Percentiles rank a stretch among this genome's conserved stretches.
Evolutionary conservation across 2,797 vertebrate species (phyloP).

Genomic region (Percopsis omiscomaycus): DNA sequence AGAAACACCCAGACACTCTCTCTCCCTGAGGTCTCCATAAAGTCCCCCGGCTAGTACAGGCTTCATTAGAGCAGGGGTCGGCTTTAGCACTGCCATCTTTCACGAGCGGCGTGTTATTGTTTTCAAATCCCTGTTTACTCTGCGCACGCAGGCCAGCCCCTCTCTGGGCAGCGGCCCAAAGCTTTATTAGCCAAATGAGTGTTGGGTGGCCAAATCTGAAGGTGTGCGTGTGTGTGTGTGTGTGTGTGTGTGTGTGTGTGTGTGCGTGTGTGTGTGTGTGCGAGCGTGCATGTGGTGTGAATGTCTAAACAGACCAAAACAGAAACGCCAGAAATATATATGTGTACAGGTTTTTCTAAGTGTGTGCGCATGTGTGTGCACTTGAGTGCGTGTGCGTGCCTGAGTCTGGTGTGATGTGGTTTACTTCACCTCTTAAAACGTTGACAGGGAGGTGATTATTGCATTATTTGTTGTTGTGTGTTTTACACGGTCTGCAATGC

Average conservation of each 20-base stretch:
- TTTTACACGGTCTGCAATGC: constrained; percentile 52
- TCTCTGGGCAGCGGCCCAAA: constrained; percentile 59
- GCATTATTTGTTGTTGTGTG: constrained; percentile 54
- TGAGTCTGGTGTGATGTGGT: constrained; percentile 51
- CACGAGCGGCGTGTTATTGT: constrained; percentile 63
- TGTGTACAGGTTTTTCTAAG: constrained; percentile 23
- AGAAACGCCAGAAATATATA: background rate
- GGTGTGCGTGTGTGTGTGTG: constrained; percentile 21
- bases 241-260: constrained; percentile 1
- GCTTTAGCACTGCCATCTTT: constrained; percentile 45
- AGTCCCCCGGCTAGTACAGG: constrained; percentile 48
- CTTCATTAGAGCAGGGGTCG: constrained; percentile 45
- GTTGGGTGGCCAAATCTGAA: constrained; percentile 64
- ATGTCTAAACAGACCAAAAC: too few species aligned
- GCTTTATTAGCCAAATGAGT: constrained; percentile 62
- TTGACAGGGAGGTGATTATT: constrained; percentile 65
- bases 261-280: constrained; percentile 16
- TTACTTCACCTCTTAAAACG: constrained; percentile 66
- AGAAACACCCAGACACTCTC: constrained; percentile 36
- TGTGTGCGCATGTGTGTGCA: constrained; percentile 16
- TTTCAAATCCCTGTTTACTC: constrained; percentile 71
- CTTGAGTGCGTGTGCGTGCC: constrained; percentile 40
- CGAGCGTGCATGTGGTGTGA: constrained; percentile 20
- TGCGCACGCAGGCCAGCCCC: constrained; percentile 35
- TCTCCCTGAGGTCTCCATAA: constrained; percentile 37